Conservation (phyloP, 2,113 vertebrate genomes). For the Saccopteryx bilineata region DNA sequence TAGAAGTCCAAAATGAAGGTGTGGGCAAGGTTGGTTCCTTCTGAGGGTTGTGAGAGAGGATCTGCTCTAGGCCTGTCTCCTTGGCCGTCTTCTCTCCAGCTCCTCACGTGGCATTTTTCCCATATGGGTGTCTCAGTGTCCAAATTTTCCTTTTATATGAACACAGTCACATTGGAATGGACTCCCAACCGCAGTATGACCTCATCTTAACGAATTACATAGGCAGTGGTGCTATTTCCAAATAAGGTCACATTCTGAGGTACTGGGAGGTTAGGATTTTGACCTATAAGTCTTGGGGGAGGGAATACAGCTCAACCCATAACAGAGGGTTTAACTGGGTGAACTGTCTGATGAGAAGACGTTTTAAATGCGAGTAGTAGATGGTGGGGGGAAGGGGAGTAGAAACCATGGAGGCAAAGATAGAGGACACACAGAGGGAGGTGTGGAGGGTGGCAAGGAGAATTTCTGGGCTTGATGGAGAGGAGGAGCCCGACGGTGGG, state of each 20-base stretch:
- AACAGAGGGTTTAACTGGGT: background rate
- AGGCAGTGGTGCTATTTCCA: background rate
- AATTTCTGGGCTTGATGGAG: background rate
- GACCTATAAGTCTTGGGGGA: background rate
- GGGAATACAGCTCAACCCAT: background rate
- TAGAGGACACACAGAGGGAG: background rate
- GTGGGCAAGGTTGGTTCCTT: background rate
- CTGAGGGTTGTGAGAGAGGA: background rate
- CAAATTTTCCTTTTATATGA: background rate
- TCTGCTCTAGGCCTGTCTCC: background rate
- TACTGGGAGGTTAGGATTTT: background rate
- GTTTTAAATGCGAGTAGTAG: background rate
- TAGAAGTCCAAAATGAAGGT: background rate
- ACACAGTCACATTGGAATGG: background rate
- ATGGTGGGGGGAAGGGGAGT: background rate
- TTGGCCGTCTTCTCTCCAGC: background rate
- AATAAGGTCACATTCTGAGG: background rate
- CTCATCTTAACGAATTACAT: slow-evolving; percentile 22
- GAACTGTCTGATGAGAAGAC: background rate
- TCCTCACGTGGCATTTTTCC: background rate
- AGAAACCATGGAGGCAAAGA: background rate
- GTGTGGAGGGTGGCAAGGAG: background rate
- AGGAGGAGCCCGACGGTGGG: background rate
- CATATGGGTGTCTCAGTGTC: background rate
- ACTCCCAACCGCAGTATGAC: background rate